Evolutionary conservation across 2,797 vertebrate genomes (phyloP), one percentile per base, ranked within the genome.

Genomic region (Diplodus sargus): DNA sequence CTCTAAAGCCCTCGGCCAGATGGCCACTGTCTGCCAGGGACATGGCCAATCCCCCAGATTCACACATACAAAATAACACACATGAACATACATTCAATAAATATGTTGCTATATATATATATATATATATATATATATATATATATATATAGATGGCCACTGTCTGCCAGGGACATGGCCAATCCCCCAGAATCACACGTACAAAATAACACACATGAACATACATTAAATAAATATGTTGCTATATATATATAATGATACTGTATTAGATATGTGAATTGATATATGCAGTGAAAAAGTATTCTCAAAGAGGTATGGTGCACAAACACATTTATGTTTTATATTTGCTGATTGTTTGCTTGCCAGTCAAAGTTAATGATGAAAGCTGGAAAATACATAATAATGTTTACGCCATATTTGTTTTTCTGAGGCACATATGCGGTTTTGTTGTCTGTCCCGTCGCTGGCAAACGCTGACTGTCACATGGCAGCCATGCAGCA

Each of bases 141-240:
- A n/a, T n/a, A n/a, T n/a, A n/a, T n/a, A n/a, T n/a, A n/a, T n/a
- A 94, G 93, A 94, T 94, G 93, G 93, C 59, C 87, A 57, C 69
- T 90, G 88, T 92, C 92, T 94, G 83, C 86, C 87, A 76, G 76
- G 69, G 87, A 91, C 59, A 92, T 64, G 76, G 83, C 59, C 84
- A 74, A 62, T 85, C 77, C 81, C 91, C 71, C 57, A n/a, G 68
- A 61, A 77, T 74, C 76, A 89, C 67, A 78, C 47, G 3, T 66
- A 69, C 74, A 80, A 74, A 84, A 74, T 30, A 67, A 79, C 69
- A 85, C 71, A 78, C 67, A 78, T 25, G 59, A 57, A 78, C 70
- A 83, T 49, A 68, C 70, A 54, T 54, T 20, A 34, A 65, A 87
- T 70, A 76, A 81, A 82, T 45, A 54, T 49, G 39, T 5, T 23